Percentiles rank a stretch among this genome's conserved stretches.
phyloP scores from a whole-genome alignment of 2,797 vertebrate genomes.

The Meriones psammophilus region DNA sequence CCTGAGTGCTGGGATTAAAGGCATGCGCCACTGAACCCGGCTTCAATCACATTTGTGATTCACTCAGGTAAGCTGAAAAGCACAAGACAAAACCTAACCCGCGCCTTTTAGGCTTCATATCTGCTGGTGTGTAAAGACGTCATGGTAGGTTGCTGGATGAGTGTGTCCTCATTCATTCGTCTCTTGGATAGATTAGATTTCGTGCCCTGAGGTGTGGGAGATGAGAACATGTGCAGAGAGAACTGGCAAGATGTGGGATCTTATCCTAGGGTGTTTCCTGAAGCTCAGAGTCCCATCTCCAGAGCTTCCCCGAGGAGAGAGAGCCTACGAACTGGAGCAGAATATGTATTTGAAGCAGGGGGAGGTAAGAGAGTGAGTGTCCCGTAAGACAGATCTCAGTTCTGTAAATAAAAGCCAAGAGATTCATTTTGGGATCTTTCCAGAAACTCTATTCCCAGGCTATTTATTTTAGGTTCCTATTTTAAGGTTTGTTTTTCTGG shows the following conservation, averaged over 20 bases:
- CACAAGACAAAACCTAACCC: background rate
- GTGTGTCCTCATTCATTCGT: background rate
- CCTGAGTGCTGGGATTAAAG: no score
- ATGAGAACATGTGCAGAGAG: background rate
- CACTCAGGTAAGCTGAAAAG: background rate
- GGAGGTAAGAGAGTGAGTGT: background rate
- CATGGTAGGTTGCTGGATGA: background rate
- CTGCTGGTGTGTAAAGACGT: background rate
- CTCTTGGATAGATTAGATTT: background rate
- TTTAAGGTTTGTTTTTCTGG: conserved; percentile 79
- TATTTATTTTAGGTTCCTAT: conserved; percentile 78
- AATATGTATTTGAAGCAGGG: conserved; percentile 8
- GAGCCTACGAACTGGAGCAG: background rate
- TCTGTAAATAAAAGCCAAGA: conserved; percentile 75
- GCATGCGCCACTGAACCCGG: no score
- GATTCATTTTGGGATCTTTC: conserved; percentile 71
- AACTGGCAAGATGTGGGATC: background rate
- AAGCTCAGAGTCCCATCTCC: background rate
- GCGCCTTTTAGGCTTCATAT: background rate
- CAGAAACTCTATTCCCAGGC: conserved; percentile 78
- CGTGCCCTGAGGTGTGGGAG: background rate
- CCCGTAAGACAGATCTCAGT: conserved; percentile 37
- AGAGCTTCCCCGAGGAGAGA: background rate
- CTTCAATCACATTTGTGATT: no score
- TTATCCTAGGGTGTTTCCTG: background rate